phyloP scores from a whole-genome alignment of 2,113 vertebrate genomes.

The Gymnarchus niloticus region DNA sequence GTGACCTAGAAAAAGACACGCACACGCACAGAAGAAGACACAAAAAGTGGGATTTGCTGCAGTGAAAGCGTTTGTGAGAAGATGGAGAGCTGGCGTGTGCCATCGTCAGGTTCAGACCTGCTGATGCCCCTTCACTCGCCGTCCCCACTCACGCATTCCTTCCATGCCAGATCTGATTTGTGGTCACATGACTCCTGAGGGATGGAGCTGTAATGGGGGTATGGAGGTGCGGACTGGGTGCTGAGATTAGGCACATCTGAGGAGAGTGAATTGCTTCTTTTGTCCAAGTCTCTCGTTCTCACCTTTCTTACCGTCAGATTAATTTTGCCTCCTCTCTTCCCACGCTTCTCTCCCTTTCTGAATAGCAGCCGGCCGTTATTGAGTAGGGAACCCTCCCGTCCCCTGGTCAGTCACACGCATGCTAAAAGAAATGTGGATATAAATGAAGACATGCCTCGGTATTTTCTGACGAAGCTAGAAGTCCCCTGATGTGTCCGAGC shows the following conservation, averaged over 20 bases:
- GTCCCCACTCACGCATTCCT: background rate
- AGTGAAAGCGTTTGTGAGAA: background rate
- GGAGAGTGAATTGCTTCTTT: background rate
- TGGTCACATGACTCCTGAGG: conserved; percentile 4
- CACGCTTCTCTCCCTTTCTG: conserved; percentile 1
- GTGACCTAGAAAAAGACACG: background rate
- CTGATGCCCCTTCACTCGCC: background rate
- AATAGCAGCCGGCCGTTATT: background rate
- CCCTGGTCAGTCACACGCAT: background rate
- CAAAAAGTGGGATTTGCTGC: background rate
- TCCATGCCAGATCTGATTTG: conserved; percentile 16
- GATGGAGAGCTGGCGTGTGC: background rate
- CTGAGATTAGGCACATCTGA: background rate
- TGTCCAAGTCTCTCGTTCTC: background rate
- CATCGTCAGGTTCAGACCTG: conserved; percentile 4
- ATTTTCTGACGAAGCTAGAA: background rate
- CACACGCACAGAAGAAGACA: background rate
- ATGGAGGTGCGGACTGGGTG: background rate
- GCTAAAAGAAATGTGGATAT: background rate
- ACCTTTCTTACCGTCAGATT: background rate
- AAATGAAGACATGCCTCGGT: background rate
- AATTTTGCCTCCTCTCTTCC: background rate
- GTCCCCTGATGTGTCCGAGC: background rate
- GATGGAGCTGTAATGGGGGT: background rate
- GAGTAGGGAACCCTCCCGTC: background rate